These are phyloP conservation scores for Acrobeloides nanus DNA, from an alignment of 2,888 invertebrate species.

Conservation along the genomic window DNA sequence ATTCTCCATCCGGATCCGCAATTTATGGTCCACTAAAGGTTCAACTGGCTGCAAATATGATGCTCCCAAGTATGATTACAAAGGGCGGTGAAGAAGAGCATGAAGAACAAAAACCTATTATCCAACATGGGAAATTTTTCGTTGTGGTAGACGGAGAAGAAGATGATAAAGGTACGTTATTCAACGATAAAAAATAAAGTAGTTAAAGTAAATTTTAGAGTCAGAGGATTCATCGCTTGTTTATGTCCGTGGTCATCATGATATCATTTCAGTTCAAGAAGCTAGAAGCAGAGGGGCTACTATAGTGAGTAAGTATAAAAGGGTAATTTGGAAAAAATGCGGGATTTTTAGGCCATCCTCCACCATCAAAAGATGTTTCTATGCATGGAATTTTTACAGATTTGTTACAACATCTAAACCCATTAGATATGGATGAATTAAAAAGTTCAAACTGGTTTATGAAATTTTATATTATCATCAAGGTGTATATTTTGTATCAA, in stretches of 20 bases:
- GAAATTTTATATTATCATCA: slow-evolving; percentile 5
- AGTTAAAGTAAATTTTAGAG: no score
- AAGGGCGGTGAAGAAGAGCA: not conserved
- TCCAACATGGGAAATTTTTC: not conserved
- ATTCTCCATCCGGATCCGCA: no score
- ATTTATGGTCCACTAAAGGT: no score
- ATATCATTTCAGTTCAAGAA: no score
- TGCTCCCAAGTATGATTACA: not conserved
- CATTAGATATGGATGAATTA: slow-evolving; percentile 9
- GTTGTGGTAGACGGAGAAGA: not conserved
- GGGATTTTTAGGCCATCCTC: no score
- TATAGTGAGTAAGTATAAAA: no score
- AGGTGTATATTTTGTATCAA: no score
- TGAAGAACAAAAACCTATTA: not conserved
- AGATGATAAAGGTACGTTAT: not conserved
- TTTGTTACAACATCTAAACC: slow-evolving; percentile 5
- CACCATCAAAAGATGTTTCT: slow-evolving; percentile 3
- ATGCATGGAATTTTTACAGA: slow-evolving; percentile 5
- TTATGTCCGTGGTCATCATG: no score
- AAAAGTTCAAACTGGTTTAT: not conserved
- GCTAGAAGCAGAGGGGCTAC: no score
- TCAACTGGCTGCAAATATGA: no score
- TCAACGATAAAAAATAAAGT: not conserved
- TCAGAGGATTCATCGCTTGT: no score
- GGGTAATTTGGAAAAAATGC: no score